Percentiles rank a stretch among this genome's conserved stretches.
Conservation (phyloP, 2,113 vertebrate species). For the Menura novaehollandiae region DNA sequence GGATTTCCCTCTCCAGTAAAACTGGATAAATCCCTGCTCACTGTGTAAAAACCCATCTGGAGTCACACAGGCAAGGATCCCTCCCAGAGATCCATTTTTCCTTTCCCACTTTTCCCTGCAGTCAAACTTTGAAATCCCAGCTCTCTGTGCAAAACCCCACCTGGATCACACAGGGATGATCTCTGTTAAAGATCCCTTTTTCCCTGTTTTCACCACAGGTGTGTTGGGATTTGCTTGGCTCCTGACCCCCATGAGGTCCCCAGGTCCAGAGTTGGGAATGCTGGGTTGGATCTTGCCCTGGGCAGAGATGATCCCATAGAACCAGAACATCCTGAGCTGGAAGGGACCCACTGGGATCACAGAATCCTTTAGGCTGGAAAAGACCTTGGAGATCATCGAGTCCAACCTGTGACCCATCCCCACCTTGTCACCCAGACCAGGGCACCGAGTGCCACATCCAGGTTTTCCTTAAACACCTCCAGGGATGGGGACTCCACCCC, state of each 20-base stretch:
- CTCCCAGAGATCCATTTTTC: neutral
- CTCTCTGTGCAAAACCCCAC: neutral
- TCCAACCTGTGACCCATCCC: too few species aligned
- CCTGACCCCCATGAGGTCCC: neutral
- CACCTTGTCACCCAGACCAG: too few species aligned
- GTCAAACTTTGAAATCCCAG: neutral
- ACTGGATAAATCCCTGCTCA: neutral
- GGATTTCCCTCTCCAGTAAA: neutral
- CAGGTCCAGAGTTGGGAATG: too few species aligned
- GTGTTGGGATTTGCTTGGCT: neutral
- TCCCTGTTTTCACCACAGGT: neutral
- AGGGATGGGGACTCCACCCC: too few species aligned
- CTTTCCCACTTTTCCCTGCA: neutral
- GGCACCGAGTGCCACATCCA: too few species aligned
- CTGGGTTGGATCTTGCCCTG: neutral
- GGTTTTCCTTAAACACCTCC: too few species aligned
- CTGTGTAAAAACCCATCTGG: neutral
- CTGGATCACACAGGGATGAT: neutral
- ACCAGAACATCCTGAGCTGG: neutral
- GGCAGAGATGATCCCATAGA: neutral
- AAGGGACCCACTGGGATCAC: neutral
- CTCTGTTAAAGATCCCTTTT: accelerated
- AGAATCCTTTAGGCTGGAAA: too few species aligned
- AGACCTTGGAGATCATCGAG: too few species aligned
- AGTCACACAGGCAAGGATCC: accelerated